Conservation (phyloP, 2,797 vertebrate species). For the Anabacerthia variegaticeps region DNA sequence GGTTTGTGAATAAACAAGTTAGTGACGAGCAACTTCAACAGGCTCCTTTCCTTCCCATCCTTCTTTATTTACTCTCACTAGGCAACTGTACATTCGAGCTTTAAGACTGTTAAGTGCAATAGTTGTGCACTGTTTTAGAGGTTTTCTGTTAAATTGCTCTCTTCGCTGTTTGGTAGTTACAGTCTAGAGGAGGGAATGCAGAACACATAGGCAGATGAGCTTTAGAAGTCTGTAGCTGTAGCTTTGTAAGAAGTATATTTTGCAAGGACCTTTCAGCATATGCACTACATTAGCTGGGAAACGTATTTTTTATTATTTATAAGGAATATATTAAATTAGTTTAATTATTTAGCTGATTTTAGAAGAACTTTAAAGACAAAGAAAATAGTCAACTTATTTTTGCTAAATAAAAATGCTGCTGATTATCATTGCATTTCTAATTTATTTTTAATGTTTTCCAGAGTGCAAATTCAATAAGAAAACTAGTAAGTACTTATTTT, state of each 20-base stretch:
- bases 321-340: background rate
- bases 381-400: background rate
- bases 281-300: background rate
- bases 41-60: background rate
- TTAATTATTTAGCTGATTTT: background rate
- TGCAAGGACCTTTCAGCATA: background rate
- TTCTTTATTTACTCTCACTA: background rate
- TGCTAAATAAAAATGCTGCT: background rate
- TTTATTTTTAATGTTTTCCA: conserved; percentile 74
- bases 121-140: background rate
- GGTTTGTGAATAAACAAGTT: background rate
- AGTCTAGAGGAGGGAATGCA: background rate
- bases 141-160: background rate
- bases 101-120: background rate
- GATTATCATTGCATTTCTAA: background rate
- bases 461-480: conserved; percentile 93
- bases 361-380: background rate
- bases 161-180: background rate
- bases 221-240: background rate
- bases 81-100: background rate
- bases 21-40: background rate
- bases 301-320: background rate
- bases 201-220: background rate
- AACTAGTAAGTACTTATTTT: conserved; percentile 84
- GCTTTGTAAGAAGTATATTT: background rate